Evolutionary conservation across 2,888 invertebrate genomes (phyloP), one percentile per base, ranked within the genome.

Genomic region (Sphaerophoria taeniata): DNA sequence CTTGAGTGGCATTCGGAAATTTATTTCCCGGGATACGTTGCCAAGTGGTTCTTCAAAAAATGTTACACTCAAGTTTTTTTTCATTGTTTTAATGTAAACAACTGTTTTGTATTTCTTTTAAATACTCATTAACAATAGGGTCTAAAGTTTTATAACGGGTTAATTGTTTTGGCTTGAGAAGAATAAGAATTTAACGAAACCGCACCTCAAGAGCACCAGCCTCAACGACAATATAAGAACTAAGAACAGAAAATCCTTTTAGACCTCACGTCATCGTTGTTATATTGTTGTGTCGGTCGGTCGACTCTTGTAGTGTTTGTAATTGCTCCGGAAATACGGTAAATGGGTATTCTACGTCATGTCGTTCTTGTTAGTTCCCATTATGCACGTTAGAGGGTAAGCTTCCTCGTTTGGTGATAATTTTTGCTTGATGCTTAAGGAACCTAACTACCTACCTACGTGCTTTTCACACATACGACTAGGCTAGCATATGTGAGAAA

Each of bases 361-460:
- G 85, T 81, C 69, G 81, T 65, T 74, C 82, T 86, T 74, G 78
- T 86, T 86, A 82, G 86, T 77, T 86, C 86, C 77, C 77, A 86
- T 78, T 80, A 81, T 65, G 61, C 33, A 70, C 43, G 61, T 70
- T 63, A 75, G 85, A 24, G 76, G 85, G 81, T 73, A 81, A 73
- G 81, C 81, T 85, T 86, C 82, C 74, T 78, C 77, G 86, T 82
- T 85, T 82, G 77, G 85, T 86, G 85, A 85, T 85, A 72, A 80
- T 84, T 72, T 43, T 67, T 60, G 43, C 69, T 75, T 72, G 43
- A 80, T 76, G 63, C 51, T 61, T n/a, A 58, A 61, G 63, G 63
- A 33, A 47, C 39, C 39, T 24, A 43, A 0, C 51, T 24, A 3
- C 4, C 24, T 70, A 49, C 45, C 63, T 65, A 55, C 55, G 43